phyloP scores from a whole-genome alignment of 2,797 vertebrate genomes.

The Luscinia megarhynchos region DNA sequence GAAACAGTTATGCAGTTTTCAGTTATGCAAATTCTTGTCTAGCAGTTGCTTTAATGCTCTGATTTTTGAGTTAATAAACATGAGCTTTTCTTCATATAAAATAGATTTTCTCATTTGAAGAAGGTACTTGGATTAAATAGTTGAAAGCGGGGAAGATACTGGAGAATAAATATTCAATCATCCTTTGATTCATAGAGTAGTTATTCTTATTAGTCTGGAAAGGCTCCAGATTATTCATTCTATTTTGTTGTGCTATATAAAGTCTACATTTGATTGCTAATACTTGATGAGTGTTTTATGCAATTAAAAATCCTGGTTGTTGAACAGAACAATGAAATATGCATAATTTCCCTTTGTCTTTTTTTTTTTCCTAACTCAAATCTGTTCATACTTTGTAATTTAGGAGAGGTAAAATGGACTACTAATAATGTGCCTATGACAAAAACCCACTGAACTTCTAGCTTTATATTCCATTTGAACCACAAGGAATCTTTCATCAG shows the following conservation, averaged over 20 bases:
- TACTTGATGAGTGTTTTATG: background rate
- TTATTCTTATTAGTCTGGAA: conserved; percentile 42
- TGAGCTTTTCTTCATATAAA: background rate
- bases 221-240: conserved; percentile 8
- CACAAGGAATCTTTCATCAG: background rate
- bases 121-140: conserved; percentile 24
- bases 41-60: background rate
- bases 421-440: background rate
- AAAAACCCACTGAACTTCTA: background rate
- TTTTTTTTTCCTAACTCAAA: background rate
- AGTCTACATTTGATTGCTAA: background rate
- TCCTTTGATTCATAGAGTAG: conserved; percentile 13
- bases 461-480: background rate
- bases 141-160: conserved; percentile 11
- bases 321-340: background rate
- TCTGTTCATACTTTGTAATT: background rate
- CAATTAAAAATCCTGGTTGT: conserved; percentile 6
- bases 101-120: conserved; percentile 16
- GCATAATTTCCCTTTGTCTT: background rate
- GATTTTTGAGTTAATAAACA: conserved; percentile 46
- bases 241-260: background rate
- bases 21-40: conserved; percentile 11
- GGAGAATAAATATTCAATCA: conserved; percentile 27
- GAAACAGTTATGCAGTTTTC: conserved; percentile 7
- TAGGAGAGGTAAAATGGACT: background rate